These are phyloP conservation scores for Luperina nickerlii DNA, from an alignment of 2,888 invertebrate species.

Conservation along the genomic window DNA sequence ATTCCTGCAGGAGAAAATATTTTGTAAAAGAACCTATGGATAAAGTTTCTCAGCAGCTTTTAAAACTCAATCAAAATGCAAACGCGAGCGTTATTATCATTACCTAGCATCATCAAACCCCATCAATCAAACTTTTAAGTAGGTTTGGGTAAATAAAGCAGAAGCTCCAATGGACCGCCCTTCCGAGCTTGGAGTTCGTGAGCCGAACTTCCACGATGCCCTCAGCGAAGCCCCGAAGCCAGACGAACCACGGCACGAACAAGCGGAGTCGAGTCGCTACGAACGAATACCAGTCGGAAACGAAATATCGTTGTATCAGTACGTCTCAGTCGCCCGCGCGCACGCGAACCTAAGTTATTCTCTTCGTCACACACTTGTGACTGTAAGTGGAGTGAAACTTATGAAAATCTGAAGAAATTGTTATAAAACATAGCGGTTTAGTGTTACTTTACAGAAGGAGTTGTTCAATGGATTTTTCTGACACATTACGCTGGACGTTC, in stretches of 20 bases:
- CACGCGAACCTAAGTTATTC: constrained; percentile 79
- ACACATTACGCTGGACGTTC: constrained; percentile 68
- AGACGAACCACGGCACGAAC: constrained; percentile 55
- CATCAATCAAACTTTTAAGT: constrained; percentile 69
- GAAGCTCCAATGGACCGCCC: constrained; percentile 68
- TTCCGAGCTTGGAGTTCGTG: constrained; percentile 56
- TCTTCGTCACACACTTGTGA: constrained; percentile 84
- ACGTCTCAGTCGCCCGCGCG: constrained; percentile 75
- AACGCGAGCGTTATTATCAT: constrained; percentile 41
- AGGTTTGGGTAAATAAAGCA: constrained; percentile 66
- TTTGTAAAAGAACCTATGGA: constrained; percentile 8
- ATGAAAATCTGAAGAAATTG: constrained; percentile 70
- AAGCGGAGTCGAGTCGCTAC: constrained; percentile 36
- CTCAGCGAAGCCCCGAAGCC: constrained; percentile 56
- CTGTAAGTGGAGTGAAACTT: constrained; percentile 85
- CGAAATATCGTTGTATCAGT: constrained; percentile 73
- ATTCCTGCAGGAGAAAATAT: no score
- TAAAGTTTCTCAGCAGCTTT: constrained; percentile 20
- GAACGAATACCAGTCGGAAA: constrained; percentile 72
- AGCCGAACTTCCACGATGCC: constrained; percentile 60
- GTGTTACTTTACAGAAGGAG: constrained; percentile 58
- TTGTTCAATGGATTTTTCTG: constrained; percentile 68
- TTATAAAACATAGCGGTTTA: constrained; percentile 60
- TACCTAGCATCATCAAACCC: constrained; percentile 51
- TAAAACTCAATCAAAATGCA: constrained; percentile 40